phyloP scores from a whole-genome alignment of 2,888 invertebrate genomes.

The Stenichneumon culpator region DNA sequence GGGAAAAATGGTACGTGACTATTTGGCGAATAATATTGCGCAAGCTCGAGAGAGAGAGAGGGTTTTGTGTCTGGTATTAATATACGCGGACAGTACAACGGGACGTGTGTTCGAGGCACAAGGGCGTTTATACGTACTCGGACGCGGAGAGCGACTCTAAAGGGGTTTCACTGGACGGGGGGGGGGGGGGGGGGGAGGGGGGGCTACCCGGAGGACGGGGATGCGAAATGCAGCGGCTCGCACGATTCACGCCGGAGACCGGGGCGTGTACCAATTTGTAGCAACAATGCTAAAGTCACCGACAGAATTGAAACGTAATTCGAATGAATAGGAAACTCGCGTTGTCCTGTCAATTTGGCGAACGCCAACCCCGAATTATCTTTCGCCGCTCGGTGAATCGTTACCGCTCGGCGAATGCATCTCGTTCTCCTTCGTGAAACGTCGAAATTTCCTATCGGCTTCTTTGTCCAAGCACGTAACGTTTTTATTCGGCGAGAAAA shows the following conservation, averaged over 20 bases:
- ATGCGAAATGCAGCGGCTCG: slow-evolving; percentile 22
- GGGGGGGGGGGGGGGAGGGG: background rate
- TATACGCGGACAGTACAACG: slow-evolving; percentile 45
- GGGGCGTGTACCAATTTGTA: slow-evolving; percentile 85
- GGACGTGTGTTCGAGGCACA: slow-evolving; percentile 62
- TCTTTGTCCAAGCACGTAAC: slow-evolving; percentile 11
- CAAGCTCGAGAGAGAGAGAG: slow-evolving; percentile 31
- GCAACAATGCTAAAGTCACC: slow-evolving; percentile 85
- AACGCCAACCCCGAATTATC: slow-evolving; percentile 82
- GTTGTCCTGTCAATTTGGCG: slow-evolving; percentile 84
- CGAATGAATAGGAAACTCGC: slow-evolving; percentile 82
- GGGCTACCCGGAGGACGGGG: too few relatives aligned
- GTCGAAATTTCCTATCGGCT: too few relatives aligned
- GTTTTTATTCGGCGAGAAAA: slow-evolving; percentile 2
- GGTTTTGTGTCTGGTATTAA: slow-evolving; percentile 40
- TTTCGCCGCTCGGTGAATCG: slow-evolving; percentile 73
- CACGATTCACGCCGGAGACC: slow-evolving; percentile 72
- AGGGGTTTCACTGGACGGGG: background rate
- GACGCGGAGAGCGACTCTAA: slow-evolving; percentile 63
- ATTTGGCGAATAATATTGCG: slow-evolving; percentile 69
- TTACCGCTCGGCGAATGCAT: background rate
- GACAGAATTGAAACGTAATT: slow-evolving; percentile 85
- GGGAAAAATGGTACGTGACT: slow-evolving; percentile 53
- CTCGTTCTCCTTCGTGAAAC: background rate
- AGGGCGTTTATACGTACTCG: slow-evolving; percentile 59